Base-by-base conservation (phyloP, 2,888 invertebrate genomes). In the Leucophenga maculata region DNA sequence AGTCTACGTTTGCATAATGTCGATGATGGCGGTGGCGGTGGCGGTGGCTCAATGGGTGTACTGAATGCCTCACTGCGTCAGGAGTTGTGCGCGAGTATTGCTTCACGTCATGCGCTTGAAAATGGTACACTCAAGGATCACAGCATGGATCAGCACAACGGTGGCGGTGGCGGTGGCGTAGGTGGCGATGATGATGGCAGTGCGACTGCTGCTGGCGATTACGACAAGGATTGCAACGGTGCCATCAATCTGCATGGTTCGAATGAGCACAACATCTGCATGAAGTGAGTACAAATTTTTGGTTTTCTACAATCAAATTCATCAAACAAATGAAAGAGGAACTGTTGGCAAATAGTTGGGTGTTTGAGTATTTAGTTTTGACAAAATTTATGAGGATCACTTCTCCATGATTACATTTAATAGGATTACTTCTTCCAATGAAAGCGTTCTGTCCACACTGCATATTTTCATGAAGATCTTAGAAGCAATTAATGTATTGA, bases 211-310 rank as follows among this genome's bases (percentile, higher is more conserved):
- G 67, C 74, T 54, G 72, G 80, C 16, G 82, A 79, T 39, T 86
- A 77, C 20, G 83, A 84, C 18, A 86, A 87, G 78, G 86, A 86
- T 65, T 82, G 81, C 72, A 86, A 80, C 69, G 85, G 86, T 18
- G 79, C 84, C 8, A 77, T 87, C 39, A 86, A 86, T 69, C 73
- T 87, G 74, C 86, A 86, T 67, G 77, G 80, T 62, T 79, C 77
- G 67, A 82, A 78, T 22, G 86, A 87, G 32, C 83, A 84, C 65
- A 85, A 86, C 72, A 79, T 86, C 64, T 79, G 86, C 67, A 86
- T 86, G 85, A 86, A 86, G 86, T 86, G 72, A 82, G 86, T 77
- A 50, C 1, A 11, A 55, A 11, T 20, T 55, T 22, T 48, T 8
- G 26, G n/a, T n/a, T n/a, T 9, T 13, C 16, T 52, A 4, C 2